Base-by-base conservation (phyloP, 2,888 invertebrate genomes). In the Agrypnus murinus region DNA sequence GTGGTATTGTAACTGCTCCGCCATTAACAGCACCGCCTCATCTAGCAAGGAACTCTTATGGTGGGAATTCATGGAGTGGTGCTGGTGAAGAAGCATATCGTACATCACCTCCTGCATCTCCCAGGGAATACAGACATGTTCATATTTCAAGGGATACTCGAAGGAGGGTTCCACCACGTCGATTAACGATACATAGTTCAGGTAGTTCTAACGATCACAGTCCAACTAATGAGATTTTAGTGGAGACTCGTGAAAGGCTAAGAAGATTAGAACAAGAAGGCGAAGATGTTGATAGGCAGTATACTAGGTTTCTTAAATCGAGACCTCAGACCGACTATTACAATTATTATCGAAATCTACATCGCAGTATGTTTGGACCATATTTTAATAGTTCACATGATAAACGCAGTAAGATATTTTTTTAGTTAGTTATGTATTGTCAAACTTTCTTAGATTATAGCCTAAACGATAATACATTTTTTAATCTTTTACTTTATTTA, bases 241-340 rank as follows among this genome's bases (percentile, higher is more conserved):
- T 86, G 32, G 88, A 90, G 78, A 89, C 90, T 0, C 87, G 87
- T 73, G 79, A 83, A 40, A 86, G 88, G 1, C 82, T 90, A 1
- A 83, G 87, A 71, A 86, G 87, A 78, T 78, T 91, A 69, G 89
- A 90, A 81, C 86, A 88, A n/a, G 90, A 91, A 76, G 90, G 89
- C 12, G 88, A 88, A 60, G 88, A 88, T 0, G 88, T 90, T 0
- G 89, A 90, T 80, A 78, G 85, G 48, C 88, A 88, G 0, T 90
- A 88, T 78, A n/a, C n/a, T n/a, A 69, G 55, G 36, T 32, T 45
- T 14, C 65, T 70, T 15, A 70, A 53, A 45, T 17, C 15, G 19
- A 43, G 43, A 25, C 53, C 40, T 40, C 40, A 40, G 7, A 40
- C 3, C 7, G 25, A 25, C 25, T 25, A 25, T 25, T 25, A 25